Evolutionary conservation across 2,797 vertebrate genomes (phyloP).

Genomic region (Fistularia tabacaria): DNA sequence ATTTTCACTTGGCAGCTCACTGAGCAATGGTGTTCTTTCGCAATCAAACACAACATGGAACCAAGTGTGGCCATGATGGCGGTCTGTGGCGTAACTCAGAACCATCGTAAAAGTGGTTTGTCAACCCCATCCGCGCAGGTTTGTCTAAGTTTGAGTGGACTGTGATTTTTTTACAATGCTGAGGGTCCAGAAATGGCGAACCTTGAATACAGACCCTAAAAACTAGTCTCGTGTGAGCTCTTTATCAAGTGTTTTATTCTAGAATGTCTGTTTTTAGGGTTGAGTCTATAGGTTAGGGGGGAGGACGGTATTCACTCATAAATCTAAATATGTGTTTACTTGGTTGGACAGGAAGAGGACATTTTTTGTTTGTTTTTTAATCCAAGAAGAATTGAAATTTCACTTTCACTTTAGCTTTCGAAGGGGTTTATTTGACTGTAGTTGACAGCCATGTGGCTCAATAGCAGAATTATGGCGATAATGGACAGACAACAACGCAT

Average conservation of each 20-base stretch:
- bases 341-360: conserved; percentile 32
- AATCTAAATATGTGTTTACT: conserved; percentile 37
- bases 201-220: conserved; percentile 28
- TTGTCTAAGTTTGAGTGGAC: conserved; percentile 49
- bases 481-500: conserved; percentile 40
- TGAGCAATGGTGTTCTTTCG: too few species aligned
- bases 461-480: conserved; percentile 45
- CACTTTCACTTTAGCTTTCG: conserved; percentile 8
- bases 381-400: neutral
- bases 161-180: conserved; percentile 42
- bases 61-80: conserved; percentile 19
- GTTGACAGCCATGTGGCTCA: conserved; percentile 35
- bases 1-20: too few species aligned
- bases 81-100: conserved; percentile 15
- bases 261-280: conserved; percentile 35
- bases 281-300: conserved; percentile 30
- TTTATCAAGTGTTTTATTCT: conserved; percentile 44
- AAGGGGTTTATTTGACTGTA: conserved; percentile 5
- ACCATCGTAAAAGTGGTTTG: conserved; percentile 59
- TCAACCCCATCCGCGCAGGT: conserved; percentile 42
- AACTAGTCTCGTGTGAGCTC: conserved; percentile 30
- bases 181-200: conserved; percentile 34
- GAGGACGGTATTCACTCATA: conserved; percentile 25
- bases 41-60: conserved; percentile 11
- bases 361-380: conserved; percentile 1